Evolutionary conservation across 2,113 vertebrate genomes (phyloP).

Genomic region (Saguinus midas): DNA sequence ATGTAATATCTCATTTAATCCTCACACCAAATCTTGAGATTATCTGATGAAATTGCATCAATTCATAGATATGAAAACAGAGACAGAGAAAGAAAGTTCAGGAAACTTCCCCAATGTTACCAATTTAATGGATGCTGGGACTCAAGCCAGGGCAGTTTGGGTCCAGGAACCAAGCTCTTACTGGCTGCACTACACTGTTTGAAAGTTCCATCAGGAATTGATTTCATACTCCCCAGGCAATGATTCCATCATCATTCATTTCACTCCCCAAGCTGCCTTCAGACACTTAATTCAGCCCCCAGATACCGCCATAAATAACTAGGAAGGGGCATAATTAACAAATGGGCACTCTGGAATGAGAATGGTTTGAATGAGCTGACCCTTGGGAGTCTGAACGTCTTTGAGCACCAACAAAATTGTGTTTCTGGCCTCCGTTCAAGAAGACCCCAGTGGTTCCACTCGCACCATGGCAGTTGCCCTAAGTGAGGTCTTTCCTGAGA

Average conservation of each 20-base stretch:
- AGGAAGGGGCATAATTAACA: background rate
- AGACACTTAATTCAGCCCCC: background rate
- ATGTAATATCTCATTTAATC: background rate
- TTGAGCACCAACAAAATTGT: background rate
- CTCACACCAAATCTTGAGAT: background rate
- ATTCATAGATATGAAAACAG: background rate
- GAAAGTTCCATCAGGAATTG: background rate
- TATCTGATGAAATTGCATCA: background rate
- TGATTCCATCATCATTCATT: no score
- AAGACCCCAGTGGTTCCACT: background rate
- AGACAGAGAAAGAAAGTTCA: background rate
- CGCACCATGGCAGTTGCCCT: background rate
- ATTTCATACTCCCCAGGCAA: background rate
- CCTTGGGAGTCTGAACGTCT: background rate
- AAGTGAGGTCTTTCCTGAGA: background rate
- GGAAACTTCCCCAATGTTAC: background rate
- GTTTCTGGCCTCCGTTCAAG: background rate
- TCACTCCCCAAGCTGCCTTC: no score
- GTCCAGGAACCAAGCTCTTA: background rate
- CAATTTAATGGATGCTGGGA: rapidly evolving
- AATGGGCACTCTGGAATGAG: background rate
- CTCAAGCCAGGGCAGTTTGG: background rate
- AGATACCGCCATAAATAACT: background rate
- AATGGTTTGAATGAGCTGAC: background rate
- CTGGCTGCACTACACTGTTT: rapidly evolving